phyloP scores from a whole-genome alignment of 1,140 invertebrate species.

The Thalassaphorura encarpata region DNA sequence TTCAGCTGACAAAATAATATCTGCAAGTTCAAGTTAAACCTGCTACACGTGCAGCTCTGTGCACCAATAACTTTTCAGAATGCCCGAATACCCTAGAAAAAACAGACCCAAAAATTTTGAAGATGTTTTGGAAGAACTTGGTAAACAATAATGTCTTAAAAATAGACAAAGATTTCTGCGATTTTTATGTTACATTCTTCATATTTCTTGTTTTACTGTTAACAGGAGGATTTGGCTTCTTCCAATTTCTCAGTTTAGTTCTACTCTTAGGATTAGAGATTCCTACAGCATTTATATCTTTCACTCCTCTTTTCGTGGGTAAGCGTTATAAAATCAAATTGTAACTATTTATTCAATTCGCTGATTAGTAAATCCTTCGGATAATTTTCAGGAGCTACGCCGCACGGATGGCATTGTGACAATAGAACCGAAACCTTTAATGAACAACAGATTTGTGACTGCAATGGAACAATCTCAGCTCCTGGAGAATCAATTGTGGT shows the following conservation, averaged over 20 bases:
- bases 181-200: neutral
- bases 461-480: conserved; percentile 13
- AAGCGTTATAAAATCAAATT: neutral
- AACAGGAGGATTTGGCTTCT: conserved; percentile 26
- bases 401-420: conserved; percentile 9
- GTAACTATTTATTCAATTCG: neutral
- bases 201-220: neutral
- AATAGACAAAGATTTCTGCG: neutral
- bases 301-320: conserved; percentile 25
- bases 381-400: neutral
- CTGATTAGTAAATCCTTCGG: neutral
- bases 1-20: too few species aligned
- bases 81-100: too few species aligned
- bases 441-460: conserved; percentile 11
- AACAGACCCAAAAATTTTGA: conserved; percentile 28
- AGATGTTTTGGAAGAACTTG: conserved; percentile 24
- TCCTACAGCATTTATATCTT: conserved; percentile 25
- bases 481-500: conserved; percentile 6
- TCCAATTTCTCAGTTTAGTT: conserved; percentile 24
- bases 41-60: too few species aligned
- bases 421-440: neutral
- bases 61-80: too few species aligned
- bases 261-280: conserved; percentile 24
- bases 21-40: too few species aligned
- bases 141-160: conserved; percentile 10